Percentiles rank a stretch among this genome's conserved stretches.
phyloP scores from a whole-genome alignment of 1,140 invertebrate species.

The Carposina sasakii region DNA sequence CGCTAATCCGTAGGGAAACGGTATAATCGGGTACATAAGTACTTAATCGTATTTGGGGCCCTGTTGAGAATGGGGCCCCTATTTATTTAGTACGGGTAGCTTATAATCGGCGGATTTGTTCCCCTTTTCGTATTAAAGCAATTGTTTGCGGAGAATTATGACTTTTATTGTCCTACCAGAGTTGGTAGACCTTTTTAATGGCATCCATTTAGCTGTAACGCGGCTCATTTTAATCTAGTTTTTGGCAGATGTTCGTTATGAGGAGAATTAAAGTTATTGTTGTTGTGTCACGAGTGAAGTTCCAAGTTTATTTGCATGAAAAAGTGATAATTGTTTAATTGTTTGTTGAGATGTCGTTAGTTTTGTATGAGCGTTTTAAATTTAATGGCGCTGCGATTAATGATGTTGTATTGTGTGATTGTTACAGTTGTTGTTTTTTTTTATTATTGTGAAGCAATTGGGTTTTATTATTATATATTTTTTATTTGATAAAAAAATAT shows the following conservation, averaged over 20 bases:
- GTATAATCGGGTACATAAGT: slow-evolving; percentile 65
- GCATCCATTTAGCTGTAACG: slow-evolving; percentile 9
- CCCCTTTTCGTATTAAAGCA: slow-evolving; percentile 50
- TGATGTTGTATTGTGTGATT: too few relatives aligned
- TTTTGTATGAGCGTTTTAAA: neutral
- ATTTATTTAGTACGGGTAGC: slow-evolving; percentile 58
- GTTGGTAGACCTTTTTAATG: slow-evolving; percentile 21
- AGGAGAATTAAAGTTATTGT: slow-evolving; percentile 51
- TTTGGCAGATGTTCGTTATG: slow-evolving; percentile 37
- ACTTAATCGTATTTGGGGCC: slow-evolving; percentile 65
- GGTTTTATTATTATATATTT: too few relatives aligned
- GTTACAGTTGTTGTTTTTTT: too few relatives aligned
- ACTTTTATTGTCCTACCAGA: slow-evolving; percentile 41
- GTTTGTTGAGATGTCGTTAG: slow-evolving; percentile 14
- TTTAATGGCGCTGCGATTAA: too few relatives aligned
- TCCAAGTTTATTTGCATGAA: slow-evolving; percentile 56
- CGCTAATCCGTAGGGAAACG: slow-evolving; percentile 39
- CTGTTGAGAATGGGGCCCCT: slow-evolving; percentile 48
- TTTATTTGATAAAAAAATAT: too few relatives aligned
- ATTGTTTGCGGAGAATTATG: slow-evolving; percentile 62
- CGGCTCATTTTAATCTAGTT: slow-evolving; percentile 31
- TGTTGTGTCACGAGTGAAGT: slow-evolving; percentile 29
- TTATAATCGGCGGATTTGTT: slow-evolving; percentile 31
- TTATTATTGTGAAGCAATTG: too few relatives aligned
- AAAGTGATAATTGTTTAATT: slow-evolving; percentile 55